phyloP scores from a whole-genome alignment of 2,888 invertebrate species.

The Trichopoda pennipes region DNA sequence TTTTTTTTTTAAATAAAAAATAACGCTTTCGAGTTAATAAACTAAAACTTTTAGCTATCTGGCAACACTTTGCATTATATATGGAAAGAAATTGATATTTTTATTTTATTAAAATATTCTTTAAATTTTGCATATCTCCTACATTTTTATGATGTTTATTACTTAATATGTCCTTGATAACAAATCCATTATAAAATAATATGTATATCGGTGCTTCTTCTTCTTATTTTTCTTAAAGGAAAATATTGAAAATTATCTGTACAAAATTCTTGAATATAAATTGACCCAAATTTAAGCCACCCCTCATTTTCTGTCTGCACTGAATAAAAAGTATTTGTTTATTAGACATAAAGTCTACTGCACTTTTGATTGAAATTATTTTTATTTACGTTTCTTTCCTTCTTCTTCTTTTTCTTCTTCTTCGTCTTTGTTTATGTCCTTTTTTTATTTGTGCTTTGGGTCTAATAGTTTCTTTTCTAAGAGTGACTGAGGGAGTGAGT shows the following conservation, averaged over 20 bases:
- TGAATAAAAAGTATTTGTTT: constrained; percentile 15
- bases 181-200: not conserved
- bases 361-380: constrained; percentile 29
- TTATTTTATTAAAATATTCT: too few species aligned
- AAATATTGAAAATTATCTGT: not conserved
- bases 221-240: too few species aligned
- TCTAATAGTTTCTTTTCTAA: too few species aligned
- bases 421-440: constrained; percentile 4
- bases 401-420: not conserved
- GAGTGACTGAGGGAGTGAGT: too few species aligned
- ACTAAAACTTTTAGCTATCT: too few species aligned
- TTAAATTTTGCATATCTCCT: not conserved
- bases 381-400: not conserved
- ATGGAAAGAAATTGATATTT: too few species aligned
- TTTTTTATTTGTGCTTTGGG: not conserved
- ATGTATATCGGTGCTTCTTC: too few species aligned
- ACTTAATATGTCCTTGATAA: constrained; percentile 28
- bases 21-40: too few species aligned
- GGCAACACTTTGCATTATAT: too few species aligned
- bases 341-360: constrained; percentile 27
- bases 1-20: too few species aligned
- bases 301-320: not conserved
- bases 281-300: constrained; percentile 28
- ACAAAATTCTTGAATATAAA: constrained; percentile 39
- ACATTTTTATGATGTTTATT: too few species aligned